A percentile compares a stretch with the other conserved stretches of the same genome.
phyloP scores from a whole-genome alignment of 2,113 vertebrate species.

The Trochalopteron elliotii region DNA sequence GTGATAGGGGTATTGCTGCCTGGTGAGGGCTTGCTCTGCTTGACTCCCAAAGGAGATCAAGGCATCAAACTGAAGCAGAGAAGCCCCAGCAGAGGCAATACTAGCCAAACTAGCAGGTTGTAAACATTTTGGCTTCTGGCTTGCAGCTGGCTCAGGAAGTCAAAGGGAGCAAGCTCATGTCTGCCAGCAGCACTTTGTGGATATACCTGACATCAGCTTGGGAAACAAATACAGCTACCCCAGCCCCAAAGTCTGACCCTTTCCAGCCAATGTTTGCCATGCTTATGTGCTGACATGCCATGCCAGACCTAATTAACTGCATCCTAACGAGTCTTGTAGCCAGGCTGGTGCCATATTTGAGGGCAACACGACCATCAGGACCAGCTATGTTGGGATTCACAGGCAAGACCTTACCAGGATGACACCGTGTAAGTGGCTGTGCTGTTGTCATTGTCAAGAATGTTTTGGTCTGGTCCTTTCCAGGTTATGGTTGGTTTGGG shows the following conservation, averaged over 20 bases:
- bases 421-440: constrained; percentile 66
- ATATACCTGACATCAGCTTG: neutral
- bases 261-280: neutral
- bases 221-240: neutral
- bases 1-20: neutral
- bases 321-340: neutral
- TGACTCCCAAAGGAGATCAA: neutral
- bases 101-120: neutral
- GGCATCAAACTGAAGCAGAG: neutral
- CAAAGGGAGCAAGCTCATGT: fast-evolving
- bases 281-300: neutral
- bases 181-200: neutral
- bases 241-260: neutral
- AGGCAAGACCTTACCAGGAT: constrained; percentile 66
- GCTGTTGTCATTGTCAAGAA: constrained; percentile 86
- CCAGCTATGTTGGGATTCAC: neutral
- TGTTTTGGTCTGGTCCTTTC: constrained; percentile 92
- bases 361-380: neutral
- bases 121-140: neutral
- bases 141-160: neutral
- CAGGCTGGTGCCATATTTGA: neutral
- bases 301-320: neutral
- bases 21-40: neutral
- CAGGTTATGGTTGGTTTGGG: constrained; percentile 91
- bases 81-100: neutral